phyloP scores from a whole-genome alignment of 2,888 invertebrate species.

The Philereme vetulata region DNA sequence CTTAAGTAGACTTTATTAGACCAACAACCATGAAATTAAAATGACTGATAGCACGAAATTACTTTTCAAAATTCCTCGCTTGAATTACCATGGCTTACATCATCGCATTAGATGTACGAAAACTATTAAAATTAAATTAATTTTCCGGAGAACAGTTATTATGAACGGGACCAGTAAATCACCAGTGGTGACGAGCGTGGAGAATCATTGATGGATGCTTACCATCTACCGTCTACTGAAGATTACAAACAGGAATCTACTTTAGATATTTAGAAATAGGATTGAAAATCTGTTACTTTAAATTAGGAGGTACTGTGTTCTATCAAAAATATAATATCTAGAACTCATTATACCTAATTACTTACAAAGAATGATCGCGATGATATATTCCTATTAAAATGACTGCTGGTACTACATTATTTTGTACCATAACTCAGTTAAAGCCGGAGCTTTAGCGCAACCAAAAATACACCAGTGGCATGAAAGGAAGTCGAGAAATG shows the following conservation, averaged over 20 bases:
- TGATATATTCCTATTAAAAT: no score
- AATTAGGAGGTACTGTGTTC: slow-evolving; percentile 10
- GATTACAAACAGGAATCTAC: not conserved
- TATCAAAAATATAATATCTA: slow-evolving; percentile 6
- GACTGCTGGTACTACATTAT: no score
- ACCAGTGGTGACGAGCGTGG: slow-evolving; percentile 43
- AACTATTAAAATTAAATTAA: slow-evolving; percentile 47
- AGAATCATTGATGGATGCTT: slow-evolving; percentile 30
- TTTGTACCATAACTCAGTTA: no score
- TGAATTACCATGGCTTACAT: slow-evolving; percentile 3
- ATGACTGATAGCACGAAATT: not conserved
- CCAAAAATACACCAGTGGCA: no score
- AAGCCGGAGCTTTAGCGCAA: no score
- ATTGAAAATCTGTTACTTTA: not conserved
- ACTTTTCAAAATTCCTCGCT: not conserved
- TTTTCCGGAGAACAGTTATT: slow-evolving; percentile 40
- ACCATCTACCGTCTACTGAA: not conserved
- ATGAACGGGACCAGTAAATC: slow-evolving; percentile 36
- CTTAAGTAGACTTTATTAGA: no score
- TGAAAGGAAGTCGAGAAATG: no score
- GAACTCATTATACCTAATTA: no score
- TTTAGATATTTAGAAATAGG: not conserved
- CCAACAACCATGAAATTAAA: no score
- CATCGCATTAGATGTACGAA: slow-evolving; percentile 34
- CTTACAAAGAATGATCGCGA: no score